Evolutionary conservation across 1,140 invertebrate species (phyloP).

Genomic region (Melipona quadrifasciata): DNA sequence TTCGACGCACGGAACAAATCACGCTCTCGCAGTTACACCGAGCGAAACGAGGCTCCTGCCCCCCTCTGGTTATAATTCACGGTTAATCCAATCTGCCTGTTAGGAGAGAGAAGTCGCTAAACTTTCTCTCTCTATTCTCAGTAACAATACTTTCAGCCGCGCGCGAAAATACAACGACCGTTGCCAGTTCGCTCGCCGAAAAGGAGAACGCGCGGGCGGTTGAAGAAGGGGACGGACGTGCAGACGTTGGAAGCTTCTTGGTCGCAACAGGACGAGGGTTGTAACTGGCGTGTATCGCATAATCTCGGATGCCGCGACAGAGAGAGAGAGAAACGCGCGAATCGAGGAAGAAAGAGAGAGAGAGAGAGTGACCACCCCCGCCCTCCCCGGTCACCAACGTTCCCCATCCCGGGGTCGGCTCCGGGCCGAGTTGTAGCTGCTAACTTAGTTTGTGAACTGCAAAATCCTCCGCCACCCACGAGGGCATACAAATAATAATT

Average conservation of each 20-base stretch:
- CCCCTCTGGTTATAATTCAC: conserved; percentile 61
- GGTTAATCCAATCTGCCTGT: conserved; percentile 68
- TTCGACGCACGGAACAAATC: neutral
- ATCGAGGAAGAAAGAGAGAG: neutral
- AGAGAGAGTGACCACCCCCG: neutral
- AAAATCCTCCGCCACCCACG: conserved; percentile 78
- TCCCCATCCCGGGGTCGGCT: conserved; percentile 39
- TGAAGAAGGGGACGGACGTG: conserved; percentile 39
- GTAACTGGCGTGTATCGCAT: conserved; percentile 70
- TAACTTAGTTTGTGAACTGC: conserved; percentile 81
- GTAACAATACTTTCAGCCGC: conserved; percentile 63
- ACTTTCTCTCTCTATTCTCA: conserved; percentile 32
- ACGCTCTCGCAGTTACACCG: neutral
- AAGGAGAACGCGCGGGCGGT: neutral
- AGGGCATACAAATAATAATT: conserved; percentile 81
- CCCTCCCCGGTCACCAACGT: conserved; percentile 42
- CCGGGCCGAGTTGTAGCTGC: conserved; percentile 72
- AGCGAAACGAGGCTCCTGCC: neutral
- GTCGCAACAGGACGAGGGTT: conserved; percentile 56
- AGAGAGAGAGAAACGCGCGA: neutral
- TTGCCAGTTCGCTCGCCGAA: conserved; percentile 12
- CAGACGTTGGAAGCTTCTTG: conserved; percentile 47
- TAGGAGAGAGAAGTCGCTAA: conserved; percentile 25
- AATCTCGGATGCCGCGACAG: conserved; percentile 68
- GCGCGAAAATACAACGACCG: conserved; percentile 62